Percentiles rank a stretch among this genome's conserved stretches.
Evolutionary conservation across 2,888 invertebrate species (phyloP).

Genomic region (Latheticus oryzae): DNA sequence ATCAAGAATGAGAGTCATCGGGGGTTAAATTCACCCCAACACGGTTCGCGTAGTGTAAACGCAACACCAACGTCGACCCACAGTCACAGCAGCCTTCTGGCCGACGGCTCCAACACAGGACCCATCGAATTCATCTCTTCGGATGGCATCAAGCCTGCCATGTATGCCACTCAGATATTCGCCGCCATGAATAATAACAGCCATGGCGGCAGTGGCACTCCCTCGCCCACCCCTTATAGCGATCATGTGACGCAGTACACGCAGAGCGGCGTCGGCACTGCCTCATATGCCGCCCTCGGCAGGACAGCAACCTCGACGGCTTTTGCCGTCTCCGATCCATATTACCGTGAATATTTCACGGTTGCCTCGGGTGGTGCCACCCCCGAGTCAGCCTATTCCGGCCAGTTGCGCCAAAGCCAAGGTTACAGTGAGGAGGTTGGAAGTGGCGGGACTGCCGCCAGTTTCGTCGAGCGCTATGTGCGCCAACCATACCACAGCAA

Average conservation of each 20-base stretch:
- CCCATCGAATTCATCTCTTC: conserved; percentile 67
- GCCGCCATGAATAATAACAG: conserved; percentile 69
- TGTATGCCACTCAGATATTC: conserved; percentile 79
- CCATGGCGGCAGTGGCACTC: conserved; percentile 69
- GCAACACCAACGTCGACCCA: conserved; percentile 76
- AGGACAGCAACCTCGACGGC: conserved; percentile 67
- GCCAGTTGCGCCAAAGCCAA: conserved; percentile 67
- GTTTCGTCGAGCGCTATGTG: conserved; percentile 77
- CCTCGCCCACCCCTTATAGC: conserved; percentile 73
- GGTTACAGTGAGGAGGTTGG: conserved; percentile 70
- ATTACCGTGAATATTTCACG: conserved; percentile 85
- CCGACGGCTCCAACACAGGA: conserved; percentile 66
- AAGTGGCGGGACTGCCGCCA: conserved; percentile 71
- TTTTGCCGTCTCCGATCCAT: conserved; percentile 76
- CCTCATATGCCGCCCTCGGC: conserved; percentile 63
- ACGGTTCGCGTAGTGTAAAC: conserved; percentile 76
- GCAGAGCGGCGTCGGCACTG: conserved; percentile 62
- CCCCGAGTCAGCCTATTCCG: conserved; percentile 68
- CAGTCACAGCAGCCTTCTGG: conserved; percentile 71
- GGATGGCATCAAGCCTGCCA: conserved; percentile 69
- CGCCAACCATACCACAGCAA: conserved; percentile 78
- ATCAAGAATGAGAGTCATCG: conserved; percentile 73
- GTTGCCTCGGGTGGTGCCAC: conserved; percentile 69
- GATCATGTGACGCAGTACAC: conserved; percentile 52
- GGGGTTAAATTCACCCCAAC: conserved; percentile 74